phyloP scores from a whole-genome alignment of 2,888 invertebrate species.

The Nymphalis urticae region DNA sequence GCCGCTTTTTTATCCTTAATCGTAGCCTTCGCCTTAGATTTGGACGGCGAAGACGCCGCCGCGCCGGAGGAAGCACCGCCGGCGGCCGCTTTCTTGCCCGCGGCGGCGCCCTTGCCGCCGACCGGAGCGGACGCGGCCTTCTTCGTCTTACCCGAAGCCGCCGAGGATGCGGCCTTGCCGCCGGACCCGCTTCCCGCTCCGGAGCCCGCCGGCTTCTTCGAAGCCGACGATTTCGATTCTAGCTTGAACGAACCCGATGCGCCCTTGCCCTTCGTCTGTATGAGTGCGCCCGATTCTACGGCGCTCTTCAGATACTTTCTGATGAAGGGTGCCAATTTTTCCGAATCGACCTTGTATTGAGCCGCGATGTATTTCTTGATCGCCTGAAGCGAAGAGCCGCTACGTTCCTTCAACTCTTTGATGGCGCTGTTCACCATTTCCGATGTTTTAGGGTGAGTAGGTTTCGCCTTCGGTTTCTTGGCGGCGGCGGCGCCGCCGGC shows the following conservation, averaged over 20 bases:
- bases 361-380: conserved; percentile 84
- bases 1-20: conserved; percentile 48
- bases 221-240: conserved; percentile 49
- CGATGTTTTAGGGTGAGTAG: conserved; percentile 37
- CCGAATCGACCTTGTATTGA: conserved; percentile 71
- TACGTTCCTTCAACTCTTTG: conserved; percentile 63
- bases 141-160: conserved; percentile 35
- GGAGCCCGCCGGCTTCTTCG: conserved; percentile 37
- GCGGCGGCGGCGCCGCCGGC: not conserved
- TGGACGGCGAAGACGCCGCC: conserved; percentile 43
- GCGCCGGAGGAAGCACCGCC: conserved; percentile 49
- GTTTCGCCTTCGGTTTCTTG: conserved; percentile 49
- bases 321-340: conserved; percentile 81
- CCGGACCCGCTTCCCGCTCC: conserved; percentile 28
- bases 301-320: conserved; percentile 79
- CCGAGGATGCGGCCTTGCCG: conserved; percentile 44
- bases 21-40: conserved; percentile 34
- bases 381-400: conserved; percentile 80
- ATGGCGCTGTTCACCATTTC: conserved; percentile 36
- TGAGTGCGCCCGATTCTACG: conserved; percentile 75
- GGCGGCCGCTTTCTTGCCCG: conserved; percentile 22
- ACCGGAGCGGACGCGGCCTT: conserved; percentile 45
- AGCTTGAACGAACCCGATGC: conserved; percentile 74
- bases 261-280: conserved; percentile 81
- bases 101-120: conserved; percentile 17